phyloP scores from a whole-genome alignment of 2,797 vertebrate genomes.

The Pseudochirops cupreus region DNA sequence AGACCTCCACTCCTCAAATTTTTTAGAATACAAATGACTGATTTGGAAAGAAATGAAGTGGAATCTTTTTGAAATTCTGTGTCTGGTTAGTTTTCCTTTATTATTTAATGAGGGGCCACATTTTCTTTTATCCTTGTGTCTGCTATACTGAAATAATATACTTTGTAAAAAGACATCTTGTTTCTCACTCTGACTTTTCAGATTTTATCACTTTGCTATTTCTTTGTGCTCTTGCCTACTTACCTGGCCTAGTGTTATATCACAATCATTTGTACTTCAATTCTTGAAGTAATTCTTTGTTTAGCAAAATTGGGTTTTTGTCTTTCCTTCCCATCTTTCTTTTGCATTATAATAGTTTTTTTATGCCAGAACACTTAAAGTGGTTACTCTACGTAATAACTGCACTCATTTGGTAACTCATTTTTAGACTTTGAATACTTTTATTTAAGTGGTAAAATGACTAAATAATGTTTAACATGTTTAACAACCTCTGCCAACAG shows the following conservation, averaged over 20 bases:
- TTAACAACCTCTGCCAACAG: background rate
- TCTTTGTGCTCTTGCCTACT: background rate
- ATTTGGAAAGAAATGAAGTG: slow-evolving; percentile 12
- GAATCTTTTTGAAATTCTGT: background rate
- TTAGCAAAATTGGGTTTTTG: background rate
- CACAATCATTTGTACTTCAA: background rate
- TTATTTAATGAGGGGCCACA: background rate
- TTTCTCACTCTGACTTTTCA: background rate
- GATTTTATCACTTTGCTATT: background rate
- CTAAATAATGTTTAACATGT: slow-evolving; percentile 12
- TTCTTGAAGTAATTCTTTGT: background rate
- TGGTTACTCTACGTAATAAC: slow-evolving; percentile 24
- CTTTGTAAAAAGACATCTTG: background rate
- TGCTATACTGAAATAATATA: background rate
- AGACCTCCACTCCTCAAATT: slow-evolving; percentile 20
- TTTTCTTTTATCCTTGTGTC: background rate
- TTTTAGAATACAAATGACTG: slow-evolving; percentile 26
- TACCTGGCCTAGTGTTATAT: background rate
- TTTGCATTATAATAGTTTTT: background rate
- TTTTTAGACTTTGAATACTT: slow-evolving; percentile 35
- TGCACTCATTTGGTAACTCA: background rate
- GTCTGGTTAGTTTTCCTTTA: background rate
- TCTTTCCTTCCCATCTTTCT: background rate
- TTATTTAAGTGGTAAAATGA: slow-evolving; percentile 14
- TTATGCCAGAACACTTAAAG: background rate